Evolutionary conservation across 2,113 vertebrate genomes (phyloP).

Genomic region (Atlantisia rogersi): DNA sequence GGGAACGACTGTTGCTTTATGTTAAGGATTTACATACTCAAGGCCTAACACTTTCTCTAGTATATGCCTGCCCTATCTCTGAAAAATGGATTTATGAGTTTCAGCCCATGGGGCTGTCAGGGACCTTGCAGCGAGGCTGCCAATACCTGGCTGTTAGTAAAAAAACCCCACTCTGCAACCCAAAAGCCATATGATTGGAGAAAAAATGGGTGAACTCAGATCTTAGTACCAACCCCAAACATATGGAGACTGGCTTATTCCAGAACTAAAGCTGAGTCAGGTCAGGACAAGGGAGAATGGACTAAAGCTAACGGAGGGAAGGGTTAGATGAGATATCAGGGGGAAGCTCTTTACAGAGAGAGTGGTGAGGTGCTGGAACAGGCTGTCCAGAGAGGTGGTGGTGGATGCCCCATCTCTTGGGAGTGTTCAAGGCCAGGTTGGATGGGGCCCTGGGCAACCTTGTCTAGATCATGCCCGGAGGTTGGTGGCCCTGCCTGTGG

Average conservation of each 20-base stretch:
- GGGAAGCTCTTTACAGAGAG: no score
- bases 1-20: not conserved
- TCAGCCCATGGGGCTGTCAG: not conserved
- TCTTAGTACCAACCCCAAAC: not conserved
- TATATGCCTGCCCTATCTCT: accelerated
- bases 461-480: no score
- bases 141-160: not conserved
- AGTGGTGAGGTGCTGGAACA: no score
- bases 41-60: not conserved
- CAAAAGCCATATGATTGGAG: not conserved
- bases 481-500: no score
- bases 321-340: no score
- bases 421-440: no score
- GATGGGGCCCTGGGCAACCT: no score
- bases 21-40: not conserved
- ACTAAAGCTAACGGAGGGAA: no score
- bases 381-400: no score
- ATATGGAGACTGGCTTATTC: not conserved
- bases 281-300: no score
- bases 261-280: not conserved
- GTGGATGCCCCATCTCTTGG: no score
- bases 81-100: not conserved
- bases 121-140: not conserved
- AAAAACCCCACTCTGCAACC: not conserved
- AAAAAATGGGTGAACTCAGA: not conserved